Conservation (phyloP, 2,888 invertebrate genomes). For the Petrophora chlorosata region DNA sequence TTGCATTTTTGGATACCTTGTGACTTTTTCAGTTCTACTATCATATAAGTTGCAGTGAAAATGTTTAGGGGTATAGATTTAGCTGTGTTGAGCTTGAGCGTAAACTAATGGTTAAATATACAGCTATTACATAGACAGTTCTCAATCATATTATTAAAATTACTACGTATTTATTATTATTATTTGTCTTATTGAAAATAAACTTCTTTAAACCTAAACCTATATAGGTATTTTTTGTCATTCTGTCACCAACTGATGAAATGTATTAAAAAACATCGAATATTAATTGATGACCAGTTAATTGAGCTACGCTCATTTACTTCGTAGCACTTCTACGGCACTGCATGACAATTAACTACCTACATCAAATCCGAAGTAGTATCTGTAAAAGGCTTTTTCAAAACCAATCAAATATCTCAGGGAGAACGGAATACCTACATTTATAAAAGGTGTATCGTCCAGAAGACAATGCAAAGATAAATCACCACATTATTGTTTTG, state of each 20-base stretch:
- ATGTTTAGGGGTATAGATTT: background rate
- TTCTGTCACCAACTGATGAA: too few species aligned
- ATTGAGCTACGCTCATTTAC: conserved; percentile 9
- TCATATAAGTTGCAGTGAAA: background rate
- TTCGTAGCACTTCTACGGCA: conserved; percentile 18
- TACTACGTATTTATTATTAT: too few species aligned
- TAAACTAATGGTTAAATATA: too few species aligned
- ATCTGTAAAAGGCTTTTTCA: conserved; percentile 9
- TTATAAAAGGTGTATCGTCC: conserved; percentile 37
- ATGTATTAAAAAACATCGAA: too few species aligned
- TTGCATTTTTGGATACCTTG: conserved; percentile 47
- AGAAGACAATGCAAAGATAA: conserved; percentile 69
- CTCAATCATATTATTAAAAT: too few species aligned
- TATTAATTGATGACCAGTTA: too few species aligned
- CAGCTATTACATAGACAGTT: too few species aligned
- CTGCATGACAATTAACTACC: conserved; percentile 1
- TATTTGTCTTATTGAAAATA: too few species aligned
- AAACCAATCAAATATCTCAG: conserved; percentile 17
- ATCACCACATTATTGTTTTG: conserved; percentile 66
- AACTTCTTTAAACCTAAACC: too few species aligned
- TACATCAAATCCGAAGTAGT: background rate
- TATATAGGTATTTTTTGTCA: background rate
- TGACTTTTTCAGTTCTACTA: conserved; percentile 1
- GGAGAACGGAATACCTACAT: conserved; percentile 17
- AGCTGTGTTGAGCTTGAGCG: too few species aligned